A percentile compares a stretch with the other conserved stretches of the same genome.
Conservation (phyloP, 2,113 vertebrate genomes). For the Lycocorax pyrrhopterus region DNA sequence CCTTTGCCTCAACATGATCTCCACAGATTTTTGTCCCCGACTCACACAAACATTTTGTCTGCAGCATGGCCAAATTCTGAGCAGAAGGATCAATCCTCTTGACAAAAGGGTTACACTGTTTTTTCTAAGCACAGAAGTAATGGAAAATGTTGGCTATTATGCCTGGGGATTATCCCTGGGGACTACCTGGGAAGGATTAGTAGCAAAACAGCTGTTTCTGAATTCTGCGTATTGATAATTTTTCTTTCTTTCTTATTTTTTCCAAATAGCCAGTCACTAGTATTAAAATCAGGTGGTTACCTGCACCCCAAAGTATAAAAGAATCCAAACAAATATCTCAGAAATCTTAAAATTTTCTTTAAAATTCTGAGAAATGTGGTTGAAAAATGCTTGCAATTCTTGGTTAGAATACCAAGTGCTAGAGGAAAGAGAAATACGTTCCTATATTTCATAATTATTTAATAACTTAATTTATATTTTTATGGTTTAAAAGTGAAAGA, state of each 20-base stretch:
- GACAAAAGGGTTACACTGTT: neutral
- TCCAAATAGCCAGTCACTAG: neutral
- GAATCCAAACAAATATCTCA: fast-evolving
- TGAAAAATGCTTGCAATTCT: neutral
- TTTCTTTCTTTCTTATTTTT: neutral
- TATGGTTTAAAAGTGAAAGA: neutral
- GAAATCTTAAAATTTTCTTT: neutral
- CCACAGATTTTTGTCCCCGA: neutral
- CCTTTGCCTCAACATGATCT: neutral
- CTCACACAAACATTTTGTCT: neutral
- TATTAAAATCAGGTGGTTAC: neutral
- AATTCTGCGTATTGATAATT: neutral
- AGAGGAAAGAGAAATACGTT: neutral
- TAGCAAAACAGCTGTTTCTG: neutral
- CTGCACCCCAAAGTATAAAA: neutral
- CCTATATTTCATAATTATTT: neutral
- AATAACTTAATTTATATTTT: neutral
- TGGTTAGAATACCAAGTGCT: neutral
- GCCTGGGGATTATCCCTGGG: too few species aligned
- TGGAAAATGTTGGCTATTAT: neutral
- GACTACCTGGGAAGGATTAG: neutral
- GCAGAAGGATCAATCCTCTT: neutral
- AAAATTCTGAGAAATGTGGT: neutral
- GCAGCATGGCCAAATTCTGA: neutral
- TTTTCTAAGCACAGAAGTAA: neutral